Evolutionary conservation across 2,113 vertebrate genomes (phyloP).

Genomic region (Hippocampus abdominalis): DNA sequence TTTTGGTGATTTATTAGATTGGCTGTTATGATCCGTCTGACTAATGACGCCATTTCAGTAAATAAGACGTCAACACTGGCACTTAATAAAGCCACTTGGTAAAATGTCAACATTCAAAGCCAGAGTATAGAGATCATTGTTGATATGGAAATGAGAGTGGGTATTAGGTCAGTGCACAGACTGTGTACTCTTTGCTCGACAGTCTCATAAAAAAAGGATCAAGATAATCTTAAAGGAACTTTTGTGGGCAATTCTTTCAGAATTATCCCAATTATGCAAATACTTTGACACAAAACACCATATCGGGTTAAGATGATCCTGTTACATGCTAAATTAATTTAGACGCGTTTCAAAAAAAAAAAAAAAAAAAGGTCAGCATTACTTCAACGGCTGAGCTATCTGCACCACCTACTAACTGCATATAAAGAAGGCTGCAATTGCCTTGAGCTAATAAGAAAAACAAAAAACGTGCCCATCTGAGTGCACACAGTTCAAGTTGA

Average conservation of each 20-base stretch:
- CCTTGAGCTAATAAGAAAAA: slow-evolving; percentile 14
- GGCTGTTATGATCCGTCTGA: slow-evolving; percentile 20
- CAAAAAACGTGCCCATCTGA: not conserved
- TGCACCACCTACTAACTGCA: slow-evolving; percentile 9
- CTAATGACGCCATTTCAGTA: slow-evolving; percentile 26
- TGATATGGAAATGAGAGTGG: slow-evolving; percentile 6
- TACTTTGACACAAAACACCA: slow-evolving; percentile 10
- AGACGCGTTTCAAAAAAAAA: slow-evolving; percentile 19
- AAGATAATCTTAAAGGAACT: slow-evolving; percentile 5
- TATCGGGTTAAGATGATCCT: slow-evolving; percentile 15
- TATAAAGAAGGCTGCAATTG: not conserved
- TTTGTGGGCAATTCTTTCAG: not conserved
- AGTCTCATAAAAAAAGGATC: not conserved
- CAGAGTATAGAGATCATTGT: not conserved
- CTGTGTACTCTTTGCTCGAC: not conserved
- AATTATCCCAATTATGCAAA: slow-evolving; percentile 10
- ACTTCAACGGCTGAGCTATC: slow-evolving; percentile 17
- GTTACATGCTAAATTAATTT: slow-evolving; percentile 27
- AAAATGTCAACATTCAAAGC: slow-evolving; percentile 16
- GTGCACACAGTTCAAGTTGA: not conserved
- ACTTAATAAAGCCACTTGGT: slow-evolving; percentile 4
- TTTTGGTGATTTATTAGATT: slow-evolving; percentile 9
- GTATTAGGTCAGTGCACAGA: not conserved
- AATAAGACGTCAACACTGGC: slow-evolving; percentile 18
- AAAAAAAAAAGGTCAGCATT: slow-evolving; percentile 30